Conservation (phyloP, 2,797 vertebrate species). For the Rachycentron canadum region DNA sequence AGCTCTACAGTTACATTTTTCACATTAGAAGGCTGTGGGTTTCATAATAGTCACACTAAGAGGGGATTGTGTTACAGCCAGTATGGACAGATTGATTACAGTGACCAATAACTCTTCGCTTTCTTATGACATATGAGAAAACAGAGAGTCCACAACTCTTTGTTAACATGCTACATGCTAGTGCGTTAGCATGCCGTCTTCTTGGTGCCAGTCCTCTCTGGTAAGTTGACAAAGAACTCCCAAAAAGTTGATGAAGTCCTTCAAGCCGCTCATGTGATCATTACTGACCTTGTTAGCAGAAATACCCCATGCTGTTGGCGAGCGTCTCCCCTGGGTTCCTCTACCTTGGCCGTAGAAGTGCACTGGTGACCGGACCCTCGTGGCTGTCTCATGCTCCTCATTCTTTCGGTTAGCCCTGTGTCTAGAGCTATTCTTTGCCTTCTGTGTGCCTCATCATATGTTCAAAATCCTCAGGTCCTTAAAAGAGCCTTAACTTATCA, state of each 20-base stretch:
- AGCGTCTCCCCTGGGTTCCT: constrained; percentile 60
- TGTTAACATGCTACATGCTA: neutral
- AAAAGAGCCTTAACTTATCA: constrained; percentile 90
- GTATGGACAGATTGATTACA: constrained; percentile 22
- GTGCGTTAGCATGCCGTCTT: constrained; percentile 1
- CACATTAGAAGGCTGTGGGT: neutral
- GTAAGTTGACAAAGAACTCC: constrained; percentile 25
- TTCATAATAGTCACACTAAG: neutral
- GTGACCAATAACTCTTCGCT: neutral
- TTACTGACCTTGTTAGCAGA: constrained; percentile 26
- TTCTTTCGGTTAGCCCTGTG: constrained; percentile 75
- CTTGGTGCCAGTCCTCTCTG: constrained; percentile 23
- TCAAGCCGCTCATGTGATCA: constrained; percentile 34
- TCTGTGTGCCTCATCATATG: constrained; percentile 89
- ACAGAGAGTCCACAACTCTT: neutral
- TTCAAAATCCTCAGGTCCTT: constrained; percentile 90
- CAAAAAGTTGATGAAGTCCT: constrained; percentile 32
- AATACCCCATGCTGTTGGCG: constrained; percentile 39
- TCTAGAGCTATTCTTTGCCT: constrained; percentile 86
- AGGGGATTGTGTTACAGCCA: neutral
- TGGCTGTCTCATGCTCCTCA: constrained; percentile 69
- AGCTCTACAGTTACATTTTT: neutral
- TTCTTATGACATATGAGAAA: neutral
- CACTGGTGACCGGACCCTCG: constrained; percentile 47
- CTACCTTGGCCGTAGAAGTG: constrained; percentile 43